These are phyloP conservation scores for Zosterops japonicus DNA, from an alignment of 2,113 vertebrate species.

Conservation along the genomic window DNA sequence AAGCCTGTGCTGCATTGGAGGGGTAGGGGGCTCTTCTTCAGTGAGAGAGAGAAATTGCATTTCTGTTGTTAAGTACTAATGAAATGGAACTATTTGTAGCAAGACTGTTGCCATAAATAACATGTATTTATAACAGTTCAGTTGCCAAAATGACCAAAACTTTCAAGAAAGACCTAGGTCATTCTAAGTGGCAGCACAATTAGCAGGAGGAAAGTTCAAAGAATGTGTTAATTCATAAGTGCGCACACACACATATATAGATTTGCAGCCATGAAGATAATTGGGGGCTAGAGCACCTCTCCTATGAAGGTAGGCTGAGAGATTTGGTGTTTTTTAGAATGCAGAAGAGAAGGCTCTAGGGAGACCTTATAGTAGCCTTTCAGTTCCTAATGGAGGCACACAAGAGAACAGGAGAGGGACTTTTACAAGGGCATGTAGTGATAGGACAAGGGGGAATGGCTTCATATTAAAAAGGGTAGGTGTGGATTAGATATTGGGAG, in stretches of 20 bases:
- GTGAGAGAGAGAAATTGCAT: neutral
- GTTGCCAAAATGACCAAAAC: neutral
- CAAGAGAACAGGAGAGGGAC: neutral
- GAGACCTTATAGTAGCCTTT: neutral
- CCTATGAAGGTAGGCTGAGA: neutral
- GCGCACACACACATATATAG: neutral
- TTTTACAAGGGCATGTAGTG: neutral
- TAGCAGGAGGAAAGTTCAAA: neutral
- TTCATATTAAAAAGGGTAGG: neutral
- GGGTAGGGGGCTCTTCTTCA: neutral
- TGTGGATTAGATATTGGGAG: neutral
- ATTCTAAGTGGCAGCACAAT: neutral
- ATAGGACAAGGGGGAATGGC: neutral
- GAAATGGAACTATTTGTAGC: constrained; percentile 54
- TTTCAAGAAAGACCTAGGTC: constrained; percentile 19
- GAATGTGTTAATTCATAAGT: neutral
- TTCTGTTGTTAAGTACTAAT: constrained; percentile 44
- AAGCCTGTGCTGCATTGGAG: neutral
- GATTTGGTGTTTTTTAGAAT: neutral
- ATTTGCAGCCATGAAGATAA: neutral
- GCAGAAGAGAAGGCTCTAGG: neutral
- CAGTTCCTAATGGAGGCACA: neutral
- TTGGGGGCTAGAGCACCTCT: neutral
- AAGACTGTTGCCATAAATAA: neutral
- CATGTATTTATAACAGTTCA: neutral